Percentiles rank a stretch among this genome's conserved stretches.
Evolutionary conservation across 1,140 invertebrate species (phyloP).

Genomic region (Lethocerus indicus): DNA sequence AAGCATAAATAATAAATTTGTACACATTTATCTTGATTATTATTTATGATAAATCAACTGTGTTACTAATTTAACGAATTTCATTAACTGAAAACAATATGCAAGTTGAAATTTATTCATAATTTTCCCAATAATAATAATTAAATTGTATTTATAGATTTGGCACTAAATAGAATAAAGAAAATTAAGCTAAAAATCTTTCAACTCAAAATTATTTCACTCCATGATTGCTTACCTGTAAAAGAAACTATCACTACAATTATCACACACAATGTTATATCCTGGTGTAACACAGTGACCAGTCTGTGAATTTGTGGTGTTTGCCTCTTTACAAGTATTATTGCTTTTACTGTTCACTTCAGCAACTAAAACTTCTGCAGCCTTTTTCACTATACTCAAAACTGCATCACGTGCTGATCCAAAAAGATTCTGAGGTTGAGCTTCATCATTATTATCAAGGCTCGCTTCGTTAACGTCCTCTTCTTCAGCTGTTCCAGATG

Average conservation of each 20-base stretch:
- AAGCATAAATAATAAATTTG: too few relatives aligned
- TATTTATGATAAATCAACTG: too few relatives aligned
- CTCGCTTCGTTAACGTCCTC: constrained; percentile 44
- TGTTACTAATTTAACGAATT: too few relatives aligned
- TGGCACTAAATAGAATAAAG: too few relatives aligned
- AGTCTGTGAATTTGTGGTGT: not conserved
- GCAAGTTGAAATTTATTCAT: too few relatives aligned
- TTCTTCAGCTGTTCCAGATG: constrained; percentile 37
- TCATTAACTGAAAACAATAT: too few relatives aligned
- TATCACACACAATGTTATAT: constrained; percentile 48
- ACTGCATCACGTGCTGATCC: constrained; percentile 71
- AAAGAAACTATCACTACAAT: constrained; percentile 38
- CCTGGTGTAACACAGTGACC: constrained; percentile 38
- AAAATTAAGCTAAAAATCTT: too few relatives aligned
- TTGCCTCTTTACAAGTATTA: not conserved
- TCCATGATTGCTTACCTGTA: constrained; percentile 19
- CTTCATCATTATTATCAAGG: constrained; percentile 32
- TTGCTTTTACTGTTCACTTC: not conserved
- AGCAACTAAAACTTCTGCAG: constrained; percentile 46
- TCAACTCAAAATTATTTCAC: too few relatives aligned
- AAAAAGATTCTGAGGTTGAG: constrained; percentile 46
- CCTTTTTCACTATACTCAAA: constrained; percentile 75
- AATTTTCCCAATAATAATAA: too few relatives aligned
- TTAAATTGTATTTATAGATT: too few relatives aligned
- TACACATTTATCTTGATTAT: too few relatives aligned